Base-by-base conservation (phyloP, 2,888 invertebrate species). In the Operophtera brumata region DNA sequence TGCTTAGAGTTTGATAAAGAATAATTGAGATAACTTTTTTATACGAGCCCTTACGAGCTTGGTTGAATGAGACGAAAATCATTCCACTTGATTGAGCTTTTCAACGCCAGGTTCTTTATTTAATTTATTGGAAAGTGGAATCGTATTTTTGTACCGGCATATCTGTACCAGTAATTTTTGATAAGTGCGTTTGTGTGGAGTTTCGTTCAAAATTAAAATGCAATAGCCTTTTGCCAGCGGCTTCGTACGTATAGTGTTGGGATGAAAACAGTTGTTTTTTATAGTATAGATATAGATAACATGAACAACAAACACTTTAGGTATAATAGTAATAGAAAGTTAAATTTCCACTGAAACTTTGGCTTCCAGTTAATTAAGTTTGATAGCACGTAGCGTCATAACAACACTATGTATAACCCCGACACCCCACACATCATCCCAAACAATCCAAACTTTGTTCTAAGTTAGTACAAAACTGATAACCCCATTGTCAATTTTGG, bases 1-100 rank as follows among this genome's bases (percentile, higher is more conserved):
- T 44, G 35, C 14, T 35, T 9, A 36, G 34, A 36, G 11, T 54
- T 48, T 28, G 35, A 35, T 49, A 47, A 30, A 36, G 41, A 45
- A 30, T 54, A 30, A 20, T 36, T 48, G 3, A 32, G 20, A 28
- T 25, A 48, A 35, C 41, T 46, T 54, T 26, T 45, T 40, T 32
- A 25, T 9, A 20, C 35, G 12, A 40, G 51, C 51, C 32, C 25
- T 13, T 9, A 20, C 35, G 12, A 40, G 51, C 51, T 30, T 2
- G 35, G 35, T 35, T 39, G 40, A 52, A 52, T 49, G 26, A 44
- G 44, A 30, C 28, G 37, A 32, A 43, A 50, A 50, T 50, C 37
- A 44, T 39, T 50, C 44, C 40, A 51, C 40, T 40, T 40, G 45
- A 51, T 40, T 45, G 26, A 26, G 32, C 39, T 4, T 45, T 47